Conservation (phyloP, 2,888 invertebrate genomes). For the Trichogramma dendrolimi region DNA sequence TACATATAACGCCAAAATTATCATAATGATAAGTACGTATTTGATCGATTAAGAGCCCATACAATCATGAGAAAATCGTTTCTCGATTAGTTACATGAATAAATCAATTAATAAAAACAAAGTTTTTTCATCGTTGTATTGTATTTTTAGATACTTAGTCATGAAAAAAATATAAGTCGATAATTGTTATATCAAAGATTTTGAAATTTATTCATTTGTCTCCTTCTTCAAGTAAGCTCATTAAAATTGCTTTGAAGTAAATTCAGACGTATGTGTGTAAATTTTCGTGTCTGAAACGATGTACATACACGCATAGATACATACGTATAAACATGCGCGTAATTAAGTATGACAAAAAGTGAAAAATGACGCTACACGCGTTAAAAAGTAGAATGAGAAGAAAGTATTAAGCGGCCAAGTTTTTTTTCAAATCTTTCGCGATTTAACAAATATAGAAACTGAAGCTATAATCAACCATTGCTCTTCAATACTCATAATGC, state of each 20-base stretch:
- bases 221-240: slow-evolving; percentile 23
- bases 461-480: slow-evolving; percentile 2
- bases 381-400: slow-evolving; percentile 7
- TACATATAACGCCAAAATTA: no score
- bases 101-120: slow-evolving; percentile 1
- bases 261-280: neutral
- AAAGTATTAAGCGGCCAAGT: slow-evolving; percentile 12
- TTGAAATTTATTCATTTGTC: slow-evolving; percentile 21
- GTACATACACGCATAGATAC: no score
- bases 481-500: neutral
- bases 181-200: slow-evolving; percentile 12
- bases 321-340: neutral
- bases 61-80: slow-evolving; percentile 20
- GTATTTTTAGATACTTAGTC: neutral
- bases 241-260: slow-evolving; percentile 18
- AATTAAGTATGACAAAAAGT: neutral
- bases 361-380: neutral
- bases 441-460: slow-evolving; percentile 6
- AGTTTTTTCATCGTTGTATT: slow-evolving; percentile 22
- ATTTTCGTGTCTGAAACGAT: no score
- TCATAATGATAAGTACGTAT: no score
- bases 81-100: slow-evolving; percentile 17
- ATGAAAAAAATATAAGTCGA: neutral
- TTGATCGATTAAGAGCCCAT: neutral
- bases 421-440: slow-evolving; percentile 17